phyloP scores from a whole-genome alignment of 2,888 invertebrate species.

The Hoplodrina blanda region DNA sequence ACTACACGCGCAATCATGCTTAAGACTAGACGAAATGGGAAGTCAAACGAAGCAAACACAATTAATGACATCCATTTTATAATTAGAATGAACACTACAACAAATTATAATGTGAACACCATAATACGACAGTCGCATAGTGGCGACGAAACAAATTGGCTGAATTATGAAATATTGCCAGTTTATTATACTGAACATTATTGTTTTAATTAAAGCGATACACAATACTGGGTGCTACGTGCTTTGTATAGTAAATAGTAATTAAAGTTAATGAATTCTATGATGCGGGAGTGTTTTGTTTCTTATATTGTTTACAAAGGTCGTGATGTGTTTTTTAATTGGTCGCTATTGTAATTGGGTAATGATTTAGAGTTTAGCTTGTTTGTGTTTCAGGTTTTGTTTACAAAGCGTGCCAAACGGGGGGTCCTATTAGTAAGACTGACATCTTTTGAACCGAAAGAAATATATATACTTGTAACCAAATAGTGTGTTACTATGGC shows the following conservation, averaged over 20 bases:
- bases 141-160: slow-evolving; percentile 59
- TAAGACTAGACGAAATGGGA: no score
- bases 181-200: slow-evolving; percentile 53
- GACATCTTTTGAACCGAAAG: no score
- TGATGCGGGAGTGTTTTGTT: slow-evolving; percentile 34
- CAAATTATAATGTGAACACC: slow-evolving; percentile 22
- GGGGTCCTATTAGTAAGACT: no score
- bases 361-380: neutral
- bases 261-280: slow-evolving; percentile 57
- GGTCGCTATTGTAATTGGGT: neutral
- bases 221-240: slow-evolving; percentile 42
- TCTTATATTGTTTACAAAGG: slow-evolving; percentile 29
- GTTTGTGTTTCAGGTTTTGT: neutral
- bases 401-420: no score
- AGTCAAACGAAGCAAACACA: no score
- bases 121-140: slow-evolving; percentile 2
- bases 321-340: slow-evolving; percentile 21
- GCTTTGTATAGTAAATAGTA: slow-evolving; percentile 52
- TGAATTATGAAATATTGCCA: slow-evolving; percentile 63
- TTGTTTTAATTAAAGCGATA: slow-evolving; percentile 66
- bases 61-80: neutral
- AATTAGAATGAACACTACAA: slow-evolving; percentile 22
- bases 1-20: no score
- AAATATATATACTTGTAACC: no score
- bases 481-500: no score